phyloP scores from a whole-genome alignment of 1,140 invertebrate genomes.

The Glossosoma conforme region DNA sequence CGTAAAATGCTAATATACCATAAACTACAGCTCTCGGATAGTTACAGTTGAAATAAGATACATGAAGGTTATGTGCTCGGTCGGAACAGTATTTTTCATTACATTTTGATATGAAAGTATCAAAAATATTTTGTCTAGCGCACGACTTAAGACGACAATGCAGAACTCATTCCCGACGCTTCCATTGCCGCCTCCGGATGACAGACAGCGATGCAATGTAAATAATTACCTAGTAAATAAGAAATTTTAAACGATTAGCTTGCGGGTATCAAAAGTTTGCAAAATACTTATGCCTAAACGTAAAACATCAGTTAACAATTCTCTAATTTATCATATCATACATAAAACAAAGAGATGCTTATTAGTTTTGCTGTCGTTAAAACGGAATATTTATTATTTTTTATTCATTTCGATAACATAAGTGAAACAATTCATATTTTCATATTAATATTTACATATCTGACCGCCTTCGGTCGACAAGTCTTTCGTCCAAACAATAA shows the following conservation, averaged over 20 bases:
- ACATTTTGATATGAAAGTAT: constrained; percentile 49
- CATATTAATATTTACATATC: constrained; percentile 30
- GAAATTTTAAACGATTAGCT: constrained; percentile 29
- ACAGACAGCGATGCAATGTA: constrained; percentile 18
- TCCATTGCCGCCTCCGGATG: constrained; percentile 13
- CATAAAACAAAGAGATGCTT: constrained; percentile 25
- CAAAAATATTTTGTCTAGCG: constrained; percentile 53
- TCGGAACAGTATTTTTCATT: constrained; percentile 24
- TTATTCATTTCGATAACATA: constrained; percentile 17
- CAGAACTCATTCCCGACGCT: constrained; percentile 18
- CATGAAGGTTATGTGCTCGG: constrained; percentile 22
- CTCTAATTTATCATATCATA: constrained; percentile 23
- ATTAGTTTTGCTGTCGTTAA: constrained; percentile 25
- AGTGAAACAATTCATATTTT: constrained; percentile 15
- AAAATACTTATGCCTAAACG: constrained; percentile 31
- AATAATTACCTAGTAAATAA: constrained; percentile 26
- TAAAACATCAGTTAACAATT: constrained; percentile 33
- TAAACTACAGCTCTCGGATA: too few relatives aligned
- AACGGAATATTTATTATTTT: constrained; percentile 21
- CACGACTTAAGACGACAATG: constrained; percentile 30
- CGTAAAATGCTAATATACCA: too few relatives aligned
- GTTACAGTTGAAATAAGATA: too few relatives aligned
- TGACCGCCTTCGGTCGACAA: constrained; percentile 26
- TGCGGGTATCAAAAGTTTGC: constrained; percentile 31
- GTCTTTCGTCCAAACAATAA: constrained; percentile 29